Evolutionary conservation across 2,113 vertebrate species (phyloP).

Genomic region (Leucopternis melanops): DNA sequence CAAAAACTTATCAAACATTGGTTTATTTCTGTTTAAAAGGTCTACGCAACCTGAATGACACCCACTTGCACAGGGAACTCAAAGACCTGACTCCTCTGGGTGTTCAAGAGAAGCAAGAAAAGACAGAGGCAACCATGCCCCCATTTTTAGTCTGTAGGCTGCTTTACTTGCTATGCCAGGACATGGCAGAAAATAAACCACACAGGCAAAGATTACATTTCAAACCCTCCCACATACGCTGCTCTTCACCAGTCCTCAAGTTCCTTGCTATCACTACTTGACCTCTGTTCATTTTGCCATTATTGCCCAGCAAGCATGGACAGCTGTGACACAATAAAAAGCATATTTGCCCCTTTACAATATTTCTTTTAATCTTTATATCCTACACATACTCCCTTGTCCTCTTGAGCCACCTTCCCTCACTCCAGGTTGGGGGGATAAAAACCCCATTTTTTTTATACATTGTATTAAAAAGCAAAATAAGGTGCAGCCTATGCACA

Average conservation of each 20-base stretch:
- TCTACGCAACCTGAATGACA: background rate
- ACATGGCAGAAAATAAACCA: background rate
- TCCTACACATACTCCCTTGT: background rate
- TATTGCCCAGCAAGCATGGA: background rate
- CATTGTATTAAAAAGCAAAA: background rate
- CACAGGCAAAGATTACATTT: background rate
- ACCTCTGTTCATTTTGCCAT: background rate
- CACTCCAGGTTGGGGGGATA: background rate
- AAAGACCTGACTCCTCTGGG: background rate
- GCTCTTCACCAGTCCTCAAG: background rate
- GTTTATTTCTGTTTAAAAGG: background rate
- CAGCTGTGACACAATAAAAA: background rate
- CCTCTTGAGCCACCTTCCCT: background rate
- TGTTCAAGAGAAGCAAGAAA: background rate
- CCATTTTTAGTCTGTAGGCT: background rate
- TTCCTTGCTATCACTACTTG: background rate
- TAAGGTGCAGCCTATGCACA: no score
- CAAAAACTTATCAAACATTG: no score
- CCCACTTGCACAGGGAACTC: background rate
- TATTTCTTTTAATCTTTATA: background rate
- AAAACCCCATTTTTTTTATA: background rate
- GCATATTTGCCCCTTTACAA: background rate
- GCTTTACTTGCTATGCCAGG: background rate
- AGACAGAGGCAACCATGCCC: background rate
- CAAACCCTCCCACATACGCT: background rate